phyloP scores from a whole-genome alignment of 2,797 vertebrate species.

The Manis javanica region DNA sequence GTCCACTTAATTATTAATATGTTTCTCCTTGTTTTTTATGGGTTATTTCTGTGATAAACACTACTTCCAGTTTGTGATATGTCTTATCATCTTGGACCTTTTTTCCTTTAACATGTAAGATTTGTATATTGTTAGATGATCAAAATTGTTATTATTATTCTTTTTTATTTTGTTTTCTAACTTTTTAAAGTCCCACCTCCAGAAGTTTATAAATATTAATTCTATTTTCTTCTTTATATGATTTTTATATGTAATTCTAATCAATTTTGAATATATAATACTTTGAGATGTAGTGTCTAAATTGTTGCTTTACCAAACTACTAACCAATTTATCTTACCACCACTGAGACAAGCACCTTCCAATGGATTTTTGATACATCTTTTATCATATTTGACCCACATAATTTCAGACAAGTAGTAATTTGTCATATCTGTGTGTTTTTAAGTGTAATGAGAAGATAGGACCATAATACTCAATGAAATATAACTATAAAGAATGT shows the following conservation, averaged over 20 bases:
- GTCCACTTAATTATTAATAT: neutral
- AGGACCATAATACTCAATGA: neutral
- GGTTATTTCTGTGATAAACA: neutral
- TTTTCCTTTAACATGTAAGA: slow-evolving; percentile 22
- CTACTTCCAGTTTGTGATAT: neutral
- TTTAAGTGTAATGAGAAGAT: slow-evolving; percentile 15
- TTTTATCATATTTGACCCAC: neutral
- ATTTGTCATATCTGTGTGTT: neutral
- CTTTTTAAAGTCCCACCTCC: neutral
- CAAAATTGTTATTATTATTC: neutral
- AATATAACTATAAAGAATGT: neutral
- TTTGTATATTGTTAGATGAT: neutral
- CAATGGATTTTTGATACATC: neutral
- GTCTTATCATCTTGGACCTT: neutral
- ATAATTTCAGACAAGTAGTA: neutral
- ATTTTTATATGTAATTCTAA: neutral
- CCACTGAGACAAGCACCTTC: neutral
- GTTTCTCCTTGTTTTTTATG: neutral
- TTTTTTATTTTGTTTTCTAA: slow-evolving; percentile 25
- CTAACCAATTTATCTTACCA: neutral
- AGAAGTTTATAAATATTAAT: neutral
- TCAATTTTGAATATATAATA: neutral
- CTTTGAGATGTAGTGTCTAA: neutral
- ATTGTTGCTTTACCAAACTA: neutral
- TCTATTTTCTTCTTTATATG: neutral